Conservation (phyloP, 2,113 vertebrate genomes). For the Zeus faber region DNA sequence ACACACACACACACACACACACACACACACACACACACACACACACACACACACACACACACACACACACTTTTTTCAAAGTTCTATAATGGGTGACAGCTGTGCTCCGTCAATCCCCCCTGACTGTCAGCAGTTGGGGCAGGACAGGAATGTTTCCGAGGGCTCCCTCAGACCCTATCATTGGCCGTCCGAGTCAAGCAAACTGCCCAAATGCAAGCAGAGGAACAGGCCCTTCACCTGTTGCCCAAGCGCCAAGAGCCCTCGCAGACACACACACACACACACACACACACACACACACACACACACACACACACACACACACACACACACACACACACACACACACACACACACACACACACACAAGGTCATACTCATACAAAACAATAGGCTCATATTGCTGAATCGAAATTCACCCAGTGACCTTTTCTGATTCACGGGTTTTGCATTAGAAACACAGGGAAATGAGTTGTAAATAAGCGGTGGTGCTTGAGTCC, state of each 20-base stretch:
- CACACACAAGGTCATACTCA: slow-evolving; percentile 15
- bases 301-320: neutral
- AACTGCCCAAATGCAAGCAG: slow-evolving; percentile 48
- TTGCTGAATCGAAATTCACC: neutral
- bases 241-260: slow-evolving; percentile 29
- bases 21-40: too few relatives aligned
- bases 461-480: too few relatives aligned
- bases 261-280: slow-evolving; percentile 7
- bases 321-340: slow-evolving; percentile 16
- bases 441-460: neutral
- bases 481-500: slow-evolving; percentile 40
- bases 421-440: neutral
- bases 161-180: slow-evolving; percentile 64
- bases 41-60: too few relatives aligned
- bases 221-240: slow-evolving; percentile 60
- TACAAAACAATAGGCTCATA: neutral
- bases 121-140: slow-evolving; percentile 54
- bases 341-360: neutral
- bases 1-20: too few relatives aligned
- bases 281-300: slow-evolving; percentile 7
- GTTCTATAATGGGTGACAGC: slow-evolving; percentile 70
- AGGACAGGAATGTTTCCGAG: slow-evolving; percentile 60
- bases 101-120: slow-evolving; percentile 73
- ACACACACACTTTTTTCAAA: slow-evolving; percentile 52
- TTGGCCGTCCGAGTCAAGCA: slow-evolving; percentile 36